A percentile compares a stretch with the other conserved stretches of the same genome.
These are phyloP conservation scores for Idaea biselata DNA, from an alignment of 2,888 invertebrate species.

Conservation along the genomic window DNA sequence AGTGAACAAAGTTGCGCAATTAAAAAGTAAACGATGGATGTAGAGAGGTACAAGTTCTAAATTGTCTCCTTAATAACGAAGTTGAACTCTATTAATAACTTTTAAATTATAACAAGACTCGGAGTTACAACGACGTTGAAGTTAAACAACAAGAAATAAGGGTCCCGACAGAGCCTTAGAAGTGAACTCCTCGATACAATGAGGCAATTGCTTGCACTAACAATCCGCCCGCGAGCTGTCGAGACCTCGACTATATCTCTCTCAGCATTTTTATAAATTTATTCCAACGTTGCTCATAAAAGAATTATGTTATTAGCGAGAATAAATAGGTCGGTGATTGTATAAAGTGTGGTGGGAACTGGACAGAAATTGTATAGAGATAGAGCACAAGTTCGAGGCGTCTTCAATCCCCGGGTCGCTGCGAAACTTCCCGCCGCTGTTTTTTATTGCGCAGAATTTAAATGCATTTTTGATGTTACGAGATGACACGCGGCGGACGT, in stretches of 20 bases:
- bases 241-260: conserved; percentile 29
- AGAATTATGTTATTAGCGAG: conserved; percentile 45
- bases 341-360: conserved; percentile 41
- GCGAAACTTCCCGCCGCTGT: conserved; percentile 76
- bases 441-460: conserved; percentile 81
- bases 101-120: conserved; percentile 22
- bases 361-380: conserved; percentile 61
- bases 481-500: conserved; percentile 80
- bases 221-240: conserved; percentile 36
- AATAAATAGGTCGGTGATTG: conserved; percentile 44
- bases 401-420: conserved; percentile 70
- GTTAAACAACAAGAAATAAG: conserved; percentile 42
- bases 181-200: conserved; percentile 47
- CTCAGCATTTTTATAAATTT: conserved; percentile 18
- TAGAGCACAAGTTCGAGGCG: conserved; percentile 52
- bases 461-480: conserved; percentile 82
- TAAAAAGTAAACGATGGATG: conserved; percentile 5
- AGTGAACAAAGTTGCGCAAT: conserved; percentile 5
- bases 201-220: conserved; percentile 55
- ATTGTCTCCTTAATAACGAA: conserved; percentile 6
- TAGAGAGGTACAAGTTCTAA: conserved; percentile 5
- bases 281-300: conserved; percentile 33
- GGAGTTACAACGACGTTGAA: conserved; percentile 29
- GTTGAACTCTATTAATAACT: conserved; percentile 22
- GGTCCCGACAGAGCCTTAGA: conserved; percentile 36